Evolutionary conservation across 2,888 invertebrate genomes (phyloP).

Genomic region (Lasioglossum oenotherae): DNA sequence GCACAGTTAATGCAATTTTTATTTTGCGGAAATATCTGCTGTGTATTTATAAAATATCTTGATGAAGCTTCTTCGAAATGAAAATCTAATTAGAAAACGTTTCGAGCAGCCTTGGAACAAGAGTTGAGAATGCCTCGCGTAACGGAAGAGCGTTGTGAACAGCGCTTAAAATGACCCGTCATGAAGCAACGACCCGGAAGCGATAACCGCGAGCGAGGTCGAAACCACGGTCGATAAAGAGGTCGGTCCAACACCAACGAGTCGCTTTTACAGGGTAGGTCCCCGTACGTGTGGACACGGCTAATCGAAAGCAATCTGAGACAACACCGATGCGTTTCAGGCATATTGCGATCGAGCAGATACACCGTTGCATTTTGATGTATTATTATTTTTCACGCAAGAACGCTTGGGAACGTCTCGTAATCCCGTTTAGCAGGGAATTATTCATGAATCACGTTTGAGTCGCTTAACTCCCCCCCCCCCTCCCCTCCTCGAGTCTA

Average conservation of each 20-base stretch:
- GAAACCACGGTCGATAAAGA: constrained; percentile 79
- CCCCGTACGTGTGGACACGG: constrained; percentile 53
- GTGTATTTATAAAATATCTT: no score
- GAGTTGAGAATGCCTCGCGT: constrained; percentile 13
- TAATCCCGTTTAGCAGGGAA: not conserved
- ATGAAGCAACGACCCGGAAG: constrained; percentile 76
- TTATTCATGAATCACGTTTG: not conserved
- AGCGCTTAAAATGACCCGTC: constrained; percentile 73
- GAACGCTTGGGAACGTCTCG: not conserved
- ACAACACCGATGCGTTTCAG: constrained; percentile 66
- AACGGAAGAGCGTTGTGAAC: constrained; percentile 63
- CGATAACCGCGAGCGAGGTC: constrained; percentile 75
- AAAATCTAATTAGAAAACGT: not conserved
- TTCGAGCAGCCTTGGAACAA: not conserved
- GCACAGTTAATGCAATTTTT: no score
- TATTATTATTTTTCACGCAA: constrained; percentile 55
- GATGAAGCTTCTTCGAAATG: no score
- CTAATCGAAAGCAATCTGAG: constrained; percentile 65
- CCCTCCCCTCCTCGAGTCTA: not conserved
- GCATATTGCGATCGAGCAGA: constrained; percentile 57
- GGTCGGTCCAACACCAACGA: constrained; percentile 70
- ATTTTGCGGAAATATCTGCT: no score
- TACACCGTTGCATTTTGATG: constrained; percentile 47
- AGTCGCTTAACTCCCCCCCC: not conserved
- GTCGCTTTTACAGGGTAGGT: constrained; percentile 57